Evolutionary conservation across 2,888 invertebrate genomes (phyloP).

Genomic region (Caenorhabditis becei): DNA sequence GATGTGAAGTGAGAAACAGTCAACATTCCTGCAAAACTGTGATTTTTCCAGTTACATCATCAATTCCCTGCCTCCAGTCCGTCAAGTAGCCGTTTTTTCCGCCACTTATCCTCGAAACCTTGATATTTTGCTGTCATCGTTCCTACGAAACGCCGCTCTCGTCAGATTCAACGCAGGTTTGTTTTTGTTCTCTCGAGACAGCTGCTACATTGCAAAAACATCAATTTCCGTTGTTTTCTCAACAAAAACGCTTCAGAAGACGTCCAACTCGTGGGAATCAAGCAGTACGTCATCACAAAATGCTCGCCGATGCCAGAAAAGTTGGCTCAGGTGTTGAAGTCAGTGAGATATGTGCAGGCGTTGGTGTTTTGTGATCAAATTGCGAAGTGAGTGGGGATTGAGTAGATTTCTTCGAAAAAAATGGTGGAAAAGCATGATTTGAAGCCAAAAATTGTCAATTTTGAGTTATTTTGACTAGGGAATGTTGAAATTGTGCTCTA

Average conservation of each 20-base stretch:
- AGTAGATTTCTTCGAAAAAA: too few species aligned
- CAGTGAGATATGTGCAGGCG: constrained; percentile 90
- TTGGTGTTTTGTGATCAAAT: constrained; percentile 93
- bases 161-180: constrained; percentile 84
- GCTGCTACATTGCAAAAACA: too few species aligned
- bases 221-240: not conserved
- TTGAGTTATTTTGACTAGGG: too few species aligned
- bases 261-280: constrained; percentile 84
- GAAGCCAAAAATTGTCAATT: too few species aligned
- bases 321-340: constrained; percentile 85
- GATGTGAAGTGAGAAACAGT: constrained; percentile 86
- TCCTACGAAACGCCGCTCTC: constrained; percentile 70
- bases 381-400: constrained; percentile 85
- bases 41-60: constrained; percentile 86
- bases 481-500: too few species aligned
- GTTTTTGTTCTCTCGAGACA: not conserved
- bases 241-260: too few species aligned
- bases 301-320: constrained; percentile 50
- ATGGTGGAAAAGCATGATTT: not conserved
- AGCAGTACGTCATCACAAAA: constrained; percentile 72
- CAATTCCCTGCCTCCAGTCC: constrained; percentile 87
- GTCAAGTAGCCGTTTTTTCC: constrained; percentile 93
- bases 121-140: constrained; percentile 87
- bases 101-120: constrained; percentile 92
- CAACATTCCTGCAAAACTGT: not conserved